Conservation (phyloP, 2,888 invertebrate species). For the Oligia strigilis region DNA sequence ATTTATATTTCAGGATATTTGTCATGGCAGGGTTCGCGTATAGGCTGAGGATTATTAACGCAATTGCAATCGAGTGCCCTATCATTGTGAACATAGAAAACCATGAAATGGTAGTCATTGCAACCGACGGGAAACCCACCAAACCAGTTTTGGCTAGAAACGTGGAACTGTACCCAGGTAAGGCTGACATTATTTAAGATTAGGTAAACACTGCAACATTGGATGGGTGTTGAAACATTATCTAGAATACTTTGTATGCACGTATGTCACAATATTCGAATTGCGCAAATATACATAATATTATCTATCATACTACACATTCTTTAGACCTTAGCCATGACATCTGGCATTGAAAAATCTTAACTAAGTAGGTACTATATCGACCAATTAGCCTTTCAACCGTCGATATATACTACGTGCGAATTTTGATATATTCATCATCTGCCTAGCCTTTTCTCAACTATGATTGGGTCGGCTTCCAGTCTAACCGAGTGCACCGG, state of each 20-base stretch:
- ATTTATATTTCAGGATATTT: slow-evolving; percentile 80
- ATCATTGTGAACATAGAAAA: slow-evolving; percentile 84
- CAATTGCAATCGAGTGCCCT: slow-evolving; percentile 89
- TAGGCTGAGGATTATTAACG: slow-evolving; percentile 90
- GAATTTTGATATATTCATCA: background rate
- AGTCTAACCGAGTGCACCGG: too few species aligned
- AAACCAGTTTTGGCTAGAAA: slow-evolving; percentile 82
- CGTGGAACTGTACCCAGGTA: slow-evolving; percentile 88
- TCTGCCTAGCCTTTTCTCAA: too few species aligned
- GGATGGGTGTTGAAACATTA: slow-evolving; percentile 11
- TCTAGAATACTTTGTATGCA: background rate
- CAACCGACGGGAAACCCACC: slow-evolving; percentile 88
- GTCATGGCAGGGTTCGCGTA: slow-evolving; percentile 87
- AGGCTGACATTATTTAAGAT: slow-evolving; percentile 34
- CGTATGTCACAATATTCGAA: background rate
- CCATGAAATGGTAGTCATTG: slow-evolving; percentile 89
- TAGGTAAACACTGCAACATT: slow-evolving; percentile 23
- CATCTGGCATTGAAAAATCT: slow-evolving; percentile 3
- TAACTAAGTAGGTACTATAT: background rate
- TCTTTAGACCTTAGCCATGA: background rate
- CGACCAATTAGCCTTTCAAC: too few species aligned
- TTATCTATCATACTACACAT: background rate
- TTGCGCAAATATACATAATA: background rate
- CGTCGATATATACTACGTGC: background rate
- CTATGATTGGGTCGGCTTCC: too few species aligned